phyloP scores from a whole-genome alignment of 2,888 invertebrate genomes.

The Machimus rusticus region DNA sequence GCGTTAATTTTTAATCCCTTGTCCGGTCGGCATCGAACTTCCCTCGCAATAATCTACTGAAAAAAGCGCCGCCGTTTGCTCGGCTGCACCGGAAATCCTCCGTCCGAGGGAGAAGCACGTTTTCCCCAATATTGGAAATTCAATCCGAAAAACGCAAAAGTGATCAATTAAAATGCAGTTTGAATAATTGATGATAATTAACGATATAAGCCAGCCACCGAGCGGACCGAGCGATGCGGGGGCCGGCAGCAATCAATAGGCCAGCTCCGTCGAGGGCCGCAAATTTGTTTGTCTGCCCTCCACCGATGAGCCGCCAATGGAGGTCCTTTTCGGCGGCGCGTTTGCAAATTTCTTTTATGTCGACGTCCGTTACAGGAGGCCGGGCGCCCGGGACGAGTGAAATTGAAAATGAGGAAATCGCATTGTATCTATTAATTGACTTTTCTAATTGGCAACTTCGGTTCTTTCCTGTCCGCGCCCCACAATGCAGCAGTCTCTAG shows the following conservation, averaged over 20 bases:
- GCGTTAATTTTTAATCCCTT: background rate
- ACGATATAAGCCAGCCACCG: conserved; percentile 47
- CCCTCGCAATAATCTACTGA: background rate
- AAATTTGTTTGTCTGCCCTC: conserved; percentile 10
- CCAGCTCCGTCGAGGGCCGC: conserved; percentile 2
- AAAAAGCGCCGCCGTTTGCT: background rate
- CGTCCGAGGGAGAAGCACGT: background rate
- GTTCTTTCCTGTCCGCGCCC: background rate
- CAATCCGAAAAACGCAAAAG: conserved; percentile 57
- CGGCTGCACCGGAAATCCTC: background rate
- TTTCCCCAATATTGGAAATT: conserved; percentile 37
- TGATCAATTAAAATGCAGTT: conserved; percentile 61
- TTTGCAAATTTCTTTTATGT: conserved; percentile 7
- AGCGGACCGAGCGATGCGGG: background rate
- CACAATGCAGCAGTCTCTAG: background rate
- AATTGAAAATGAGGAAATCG: conserved; percentile 34
- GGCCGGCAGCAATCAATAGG: background rate
- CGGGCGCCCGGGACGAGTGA: background rate
- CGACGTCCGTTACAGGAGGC: background rate
- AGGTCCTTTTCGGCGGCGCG: background rate
- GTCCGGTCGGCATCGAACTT: background rate
- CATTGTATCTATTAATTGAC: conserved; percentile 22
- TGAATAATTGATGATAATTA: conserved; percentile 63
- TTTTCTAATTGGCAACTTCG: conserved; percentile 15
- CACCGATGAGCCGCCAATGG: background rate